Conservation (phyloP, 2,888 invertebrate genomes). For the Phengaris alcon region DNA sequence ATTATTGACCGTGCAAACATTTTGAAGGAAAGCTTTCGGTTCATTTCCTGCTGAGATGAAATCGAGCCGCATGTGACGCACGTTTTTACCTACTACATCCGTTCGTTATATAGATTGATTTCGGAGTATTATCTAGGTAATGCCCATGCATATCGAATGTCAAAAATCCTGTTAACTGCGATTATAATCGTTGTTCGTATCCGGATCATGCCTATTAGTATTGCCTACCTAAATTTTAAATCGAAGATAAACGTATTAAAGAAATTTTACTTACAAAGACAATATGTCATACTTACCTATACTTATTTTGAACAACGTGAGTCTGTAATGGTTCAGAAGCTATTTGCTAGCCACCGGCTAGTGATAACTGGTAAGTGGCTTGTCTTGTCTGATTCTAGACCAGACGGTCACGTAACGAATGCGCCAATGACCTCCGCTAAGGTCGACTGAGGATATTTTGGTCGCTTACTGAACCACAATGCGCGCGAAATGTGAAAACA, state of each 20-base stretch:
- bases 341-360: neutral
- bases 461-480: conserved; percentile 23
- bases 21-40: conserved; percentile 68
- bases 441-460: conserved; percentile 22
- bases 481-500: conserved; percentile 20
- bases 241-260: too few relatives aligned
- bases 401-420: conserved; percentile 20
- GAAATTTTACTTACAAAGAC: too few relatives aligned
- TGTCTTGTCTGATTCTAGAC: neutral
- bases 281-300: too few relatives aligned
- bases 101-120: conserved; percentile 41
- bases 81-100: conserved; percentile 62
- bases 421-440: conserved; percentile 23
- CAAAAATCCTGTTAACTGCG: too few relatives aligned
- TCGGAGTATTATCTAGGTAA: neutral
- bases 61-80: conserved; percentile 72
- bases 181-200: too few relatives aligned
- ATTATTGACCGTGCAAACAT: conserved; percentile 74
- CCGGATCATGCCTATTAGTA: too few relatives aligned
- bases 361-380: neutral
- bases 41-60: conserved; percentile 72
- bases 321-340: neutral
- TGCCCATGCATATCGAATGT: too few relatives aligned
- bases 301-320: neutral
- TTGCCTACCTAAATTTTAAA: too few relatives aligned